A percentile compares a stretch with the other conserved stretches of the same genome.
phyloP scores from a whole-genome alignment of 2,888 invertebrate genomes.

The Ypsolopha sequella region DNA sequence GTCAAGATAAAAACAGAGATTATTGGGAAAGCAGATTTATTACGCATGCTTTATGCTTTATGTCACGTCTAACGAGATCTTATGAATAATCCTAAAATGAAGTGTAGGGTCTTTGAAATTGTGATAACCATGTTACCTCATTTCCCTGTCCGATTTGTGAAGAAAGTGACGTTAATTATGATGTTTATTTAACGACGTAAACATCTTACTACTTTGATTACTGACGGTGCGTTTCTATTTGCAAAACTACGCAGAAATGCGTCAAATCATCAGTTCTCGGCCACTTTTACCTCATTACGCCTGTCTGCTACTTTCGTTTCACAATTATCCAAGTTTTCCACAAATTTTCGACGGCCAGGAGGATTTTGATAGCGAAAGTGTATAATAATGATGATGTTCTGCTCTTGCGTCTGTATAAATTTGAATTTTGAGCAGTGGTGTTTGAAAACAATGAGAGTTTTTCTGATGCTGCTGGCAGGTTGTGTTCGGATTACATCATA shows the following conservation, averaged over 20 bases:
- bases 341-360: constrained; percentile 18
- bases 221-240: not conserved
- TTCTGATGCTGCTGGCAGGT: not conserved
- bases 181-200: not conserved
- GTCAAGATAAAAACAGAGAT: no score
- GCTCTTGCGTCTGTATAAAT: not conserved
- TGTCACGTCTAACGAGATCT: no score
- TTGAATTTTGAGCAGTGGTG: not conserved
- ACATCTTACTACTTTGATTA: not conserved
- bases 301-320: constrained; percentile 7
- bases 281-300: constrained; percentile 9
- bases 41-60: no score
- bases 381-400: not conserved
- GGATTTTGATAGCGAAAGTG: constrained; percentile 10
- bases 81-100: no score
- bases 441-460: not conserved
- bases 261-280: constrained; percentile 6
- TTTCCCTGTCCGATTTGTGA: not conserved
- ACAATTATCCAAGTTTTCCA: constrained; percentile 21
- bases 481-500: no score
- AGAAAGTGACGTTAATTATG: not conserved
- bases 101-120: no score
- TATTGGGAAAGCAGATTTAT: no score
- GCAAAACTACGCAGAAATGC: constrained; percentile 3
- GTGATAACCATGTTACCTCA: no score